Percentiles rank a stretch among this genome's conserved stretches.
phyloP scores from a whole-genome alignment of 2,797 vertebrate genomes.

The Arrhamphus sclerolepis region DNA sequence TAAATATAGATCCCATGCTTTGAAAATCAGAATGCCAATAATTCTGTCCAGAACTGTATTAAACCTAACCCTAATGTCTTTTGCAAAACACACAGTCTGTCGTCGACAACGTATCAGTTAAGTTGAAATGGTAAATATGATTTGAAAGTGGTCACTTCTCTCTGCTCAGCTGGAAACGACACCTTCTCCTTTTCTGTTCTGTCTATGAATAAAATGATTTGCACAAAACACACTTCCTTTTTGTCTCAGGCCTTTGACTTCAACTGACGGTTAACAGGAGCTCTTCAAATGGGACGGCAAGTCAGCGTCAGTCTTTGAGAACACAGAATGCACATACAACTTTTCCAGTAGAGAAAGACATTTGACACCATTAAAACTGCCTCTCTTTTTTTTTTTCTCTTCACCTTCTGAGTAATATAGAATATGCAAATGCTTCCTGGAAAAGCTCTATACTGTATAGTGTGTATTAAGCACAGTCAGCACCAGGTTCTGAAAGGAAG shows the following conservation, averaged over 20 bases:
- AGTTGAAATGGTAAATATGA: background rate
- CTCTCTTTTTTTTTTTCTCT: too few species aligned
- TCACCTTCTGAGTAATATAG: background rate
- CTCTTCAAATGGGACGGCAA: background rate
- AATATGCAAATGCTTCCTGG: slow-evolving; percentile 1
- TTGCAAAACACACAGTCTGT: too few species aligned
- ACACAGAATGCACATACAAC: too few species aligned
- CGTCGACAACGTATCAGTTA: too few species aligned
- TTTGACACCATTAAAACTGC: too few species aligned
- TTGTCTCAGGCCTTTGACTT: slow-evolving; percentile 11
- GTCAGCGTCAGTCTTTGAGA: background rate
- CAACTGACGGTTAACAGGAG: background rate
- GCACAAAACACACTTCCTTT: slow-evolving; percentile 33
- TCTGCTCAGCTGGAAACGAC: slow-evolving; percentile 4
- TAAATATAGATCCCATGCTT: too few species aligned
- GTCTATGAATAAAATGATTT: slow-evolving; percentile 70
- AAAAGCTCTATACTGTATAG: background rate
- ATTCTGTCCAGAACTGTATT: too few species aligned
- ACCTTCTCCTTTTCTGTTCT: slow-evolving; percentile 40
- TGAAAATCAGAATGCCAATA: too few species aligned
- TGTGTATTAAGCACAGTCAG: background rate
- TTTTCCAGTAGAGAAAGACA: too few species aligned
- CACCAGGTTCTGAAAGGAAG: background rate
- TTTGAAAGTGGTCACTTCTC: slow-evolving; percentile 18
- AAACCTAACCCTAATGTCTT: too few species aligned